Conservation (phyloP, 2,888 invertebrate species). For the Graphium colonna region DNA sequence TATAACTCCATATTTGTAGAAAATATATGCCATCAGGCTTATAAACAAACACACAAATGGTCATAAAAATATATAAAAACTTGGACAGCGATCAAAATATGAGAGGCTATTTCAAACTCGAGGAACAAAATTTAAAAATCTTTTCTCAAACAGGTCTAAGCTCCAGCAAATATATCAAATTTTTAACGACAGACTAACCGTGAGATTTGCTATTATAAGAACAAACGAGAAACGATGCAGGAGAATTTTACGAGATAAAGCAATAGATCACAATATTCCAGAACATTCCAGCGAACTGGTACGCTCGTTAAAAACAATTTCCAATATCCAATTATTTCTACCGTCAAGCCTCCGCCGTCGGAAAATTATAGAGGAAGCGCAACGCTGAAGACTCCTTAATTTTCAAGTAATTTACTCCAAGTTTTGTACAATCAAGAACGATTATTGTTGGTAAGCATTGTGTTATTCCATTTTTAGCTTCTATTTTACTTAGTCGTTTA, state of each 20-base stretch:
- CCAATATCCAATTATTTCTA: slow-evolving; percentile 24
- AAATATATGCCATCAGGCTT: too few species aligned
- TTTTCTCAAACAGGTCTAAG: too few species aligned
- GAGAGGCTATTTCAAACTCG: too few species aligned
- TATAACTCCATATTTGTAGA: too few species aligned
- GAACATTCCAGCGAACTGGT: slow-evolving; percentile 12
- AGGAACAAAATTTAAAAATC: too few species aligned
- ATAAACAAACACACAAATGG: too few species aligned
- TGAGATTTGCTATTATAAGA: too few species aligned
- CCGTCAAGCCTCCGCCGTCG: slow-evolving; percentile 16
- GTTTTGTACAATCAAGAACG: slow-evolving; percentile 17
- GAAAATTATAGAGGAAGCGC: slow-evolving; percentile 25
- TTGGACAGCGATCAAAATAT: too few species aligned
- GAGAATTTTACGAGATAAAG: neutral
- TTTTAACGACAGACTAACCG: too few species aligned
- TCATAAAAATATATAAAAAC: too few species aligned
- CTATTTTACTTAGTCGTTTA: too few species aligned
- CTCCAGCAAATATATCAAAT: too few species aligned
- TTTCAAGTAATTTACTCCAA: slow-evolving; percentile 22
- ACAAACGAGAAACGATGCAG: neutral
- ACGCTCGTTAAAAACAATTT: slow-evolving; percentile 21
- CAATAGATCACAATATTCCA: slow-evolving; percentile 1
- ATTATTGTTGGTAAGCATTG: slow-evolving; percentile 11
- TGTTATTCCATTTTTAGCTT: neutral
- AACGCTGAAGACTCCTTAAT: slow-evolving; percentile 20